Base-by-base conservation (phyloP, 2,113 vertebrate genomes). In the Chamaea fasciata region DNA sequence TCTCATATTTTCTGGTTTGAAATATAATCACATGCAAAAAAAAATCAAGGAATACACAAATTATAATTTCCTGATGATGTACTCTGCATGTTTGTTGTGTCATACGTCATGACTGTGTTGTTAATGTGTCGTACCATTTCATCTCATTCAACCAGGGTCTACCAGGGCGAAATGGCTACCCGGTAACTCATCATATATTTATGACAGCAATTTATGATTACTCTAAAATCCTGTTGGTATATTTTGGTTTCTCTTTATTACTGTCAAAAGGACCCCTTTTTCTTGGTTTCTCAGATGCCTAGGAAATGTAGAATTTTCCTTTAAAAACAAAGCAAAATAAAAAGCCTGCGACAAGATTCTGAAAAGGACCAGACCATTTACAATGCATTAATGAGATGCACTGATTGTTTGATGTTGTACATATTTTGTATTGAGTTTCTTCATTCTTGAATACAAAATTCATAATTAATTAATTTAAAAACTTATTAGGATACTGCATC, bases 131-230 rank as follows among this genome's bases (percentile, higher is more conserved):
- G 6, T 96, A 93, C 91, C 89, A 95, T 97, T 97, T 97, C 94
- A 97, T 97, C 92, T 97, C 94, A 96, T 97, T 95, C 83, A 91
- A 94, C 95, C 94, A 97, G 97, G 96, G 97, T 94, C 96, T 95
- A 80, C 96, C 96, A 97, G 97, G 96, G 94, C 87, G 94, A 96
- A 97, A 97, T 96, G 96, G 95, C 96, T 97, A 96, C 79, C 94
- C 92, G 92, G 96, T 97, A 97, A 97, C 60, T 93, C 65, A 89
- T 83, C 62, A 26, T 90, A 27, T 92, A 30, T 96, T 94, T 96
- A 77, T 90, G 82, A 83, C 33, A 93, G 96, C 77, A 11, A 15
- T 23, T 90, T 90, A n/a, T 44, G 7, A 21, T 78, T 70, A 53
- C 68, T 95, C 39, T 87, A 63, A 92, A 91, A 64, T 89, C 20